Percentiles rank a stretch among this genome's conserved stretches.
These are phyloP conservation scores for Drosophila flavopinicola DNA, from an alignment of 2,888 invertebrate genomes.

Conservation along the genomic window DNA sequence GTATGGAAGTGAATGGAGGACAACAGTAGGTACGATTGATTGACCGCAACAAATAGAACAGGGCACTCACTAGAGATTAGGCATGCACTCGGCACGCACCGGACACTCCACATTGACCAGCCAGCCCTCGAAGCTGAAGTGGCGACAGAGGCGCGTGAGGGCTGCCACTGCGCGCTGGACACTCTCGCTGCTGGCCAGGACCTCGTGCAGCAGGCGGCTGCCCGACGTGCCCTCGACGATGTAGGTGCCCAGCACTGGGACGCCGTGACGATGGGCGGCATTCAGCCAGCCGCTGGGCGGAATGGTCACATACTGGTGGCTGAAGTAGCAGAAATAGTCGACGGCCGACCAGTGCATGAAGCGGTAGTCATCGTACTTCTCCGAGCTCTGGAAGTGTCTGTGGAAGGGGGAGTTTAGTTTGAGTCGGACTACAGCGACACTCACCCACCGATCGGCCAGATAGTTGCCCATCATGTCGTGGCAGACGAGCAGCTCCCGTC, in stretches of 20 bases:
- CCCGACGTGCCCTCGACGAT: constrained; percentile 94
- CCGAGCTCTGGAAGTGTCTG: constrained; percentile 90
- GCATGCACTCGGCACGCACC: constrained; percentile 83
- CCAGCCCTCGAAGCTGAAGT: constrained; percentile 97
- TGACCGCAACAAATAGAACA: too few species aligned
- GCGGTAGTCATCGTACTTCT: constrained; percentile 89
- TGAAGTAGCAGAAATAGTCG: constrained; percentile 98
- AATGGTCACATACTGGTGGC: constrained; percentile 96
- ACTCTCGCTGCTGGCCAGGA: constrained; percentile 87
- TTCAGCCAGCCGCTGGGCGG: constrained; percentile 97
- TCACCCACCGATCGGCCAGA: constrained; percentile 91
- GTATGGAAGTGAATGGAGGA: too few species aligned
- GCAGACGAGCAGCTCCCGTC: constrained; percentile 91
- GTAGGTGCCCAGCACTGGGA: constrained; percentile 94
- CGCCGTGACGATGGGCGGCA: constrained; percentile 95
- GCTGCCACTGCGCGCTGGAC: constrained; percentile 88
- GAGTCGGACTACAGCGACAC: too few species aligned
- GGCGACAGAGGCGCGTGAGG: constrained; percentile 89
- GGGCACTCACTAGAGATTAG: constrained; percentile 79
- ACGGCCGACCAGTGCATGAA: constrained; percentile 97
- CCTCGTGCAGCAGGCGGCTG: constrained; percentile 87
- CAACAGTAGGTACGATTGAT: too few species aligned
- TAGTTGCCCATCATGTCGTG: constrained; percentile 99
- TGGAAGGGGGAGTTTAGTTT: neutral
- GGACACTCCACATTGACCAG: constrained; percentile 97